Conservation (phyloP, 2,113 vertebrate species). For the Irena cyanogastra region DNA sequence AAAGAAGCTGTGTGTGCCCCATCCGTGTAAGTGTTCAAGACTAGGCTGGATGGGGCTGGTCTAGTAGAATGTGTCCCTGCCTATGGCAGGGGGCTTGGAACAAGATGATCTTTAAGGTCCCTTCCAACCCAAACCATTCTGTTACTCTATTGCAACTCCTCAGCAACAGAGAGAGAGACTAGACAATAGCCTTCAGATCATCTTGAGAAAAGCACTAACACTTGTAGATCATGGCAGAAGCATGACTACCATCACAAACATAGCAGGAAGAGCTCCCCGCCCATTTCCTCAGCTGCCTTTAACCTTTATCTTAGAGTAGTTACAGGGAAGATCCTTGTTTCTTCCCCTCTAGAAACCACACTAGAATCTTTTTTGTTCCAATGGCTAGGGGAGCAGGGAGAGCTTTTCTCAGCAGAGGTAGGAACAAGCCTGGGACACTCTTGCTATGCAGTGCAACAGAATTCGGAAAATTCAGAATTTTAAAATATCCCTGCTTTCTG, state of each 20-base stretch:
- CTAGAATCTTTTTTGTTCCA: not conserved
- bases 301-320: not conserved
- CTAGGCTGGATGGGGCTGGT: not conserved
- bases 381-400: not conserved
- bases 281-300: not conserved
- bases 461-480: not conserved
- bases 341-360: not conserved
- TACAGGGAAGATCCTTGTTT: rapidly evolving
- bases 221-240: not conserved
- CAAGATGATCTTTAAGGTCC: not conserved
- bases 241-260: not conserved
- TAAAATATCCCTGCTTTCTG: not conserved
- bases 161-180: not conserved
- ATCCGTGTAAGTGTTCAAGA: not conserved
- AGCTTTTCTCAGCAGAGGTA: not conserved
- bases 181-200: not conserved
- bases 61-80: not conserved
- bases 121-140: not conserved
- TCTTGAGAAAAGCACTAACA: not conserved
- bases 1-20: not conserved
- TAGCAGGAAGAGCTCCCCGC: not conserved
- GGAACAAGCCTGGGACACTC: not conserved
- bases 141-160: not conserved
- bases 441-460: not conserved
- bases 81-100: rapidly evolving